Evolutionary conservation across 1,140 invertebrate genomes (phyloP).

Genomic region (Microplitis demolitor): DNA sequence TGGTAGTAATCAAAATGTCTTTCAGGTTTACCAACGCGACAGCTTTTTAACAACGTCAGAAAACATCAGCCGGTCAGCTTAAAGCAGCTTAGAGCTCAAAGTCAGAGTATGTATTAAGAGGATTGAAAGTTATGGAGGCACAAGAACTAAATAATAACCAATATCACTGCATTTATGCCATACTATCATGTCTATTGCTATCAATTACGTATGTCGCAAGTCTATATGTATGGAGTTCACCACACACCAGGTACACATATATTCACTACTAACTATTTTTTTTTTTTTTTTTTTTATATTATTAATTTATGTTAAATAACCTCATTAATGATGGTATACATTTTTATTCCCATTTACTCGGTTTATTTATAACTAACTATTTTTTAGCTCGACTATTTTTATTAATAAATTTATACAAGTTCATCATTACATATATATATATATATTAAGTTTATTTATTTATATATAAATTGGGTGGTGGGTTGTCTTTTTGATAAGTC

Average conservation of each 20-base stretch:
- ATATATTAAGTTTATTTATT: no score
- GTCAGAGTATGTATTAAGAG: no score
- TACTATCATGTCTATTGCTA: constrained; percentile 71
- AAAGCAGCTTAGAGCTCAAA: no score
- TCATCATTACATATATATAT: no score
- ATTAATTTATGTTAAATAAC: no score
- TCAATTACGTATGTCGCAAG: constrained; percentile 80
- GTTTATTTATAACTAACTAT: no score
- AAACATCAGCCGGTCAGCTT: neutral
- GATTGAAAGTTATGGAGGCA: neutral
- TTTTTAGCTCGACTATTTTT: no score
- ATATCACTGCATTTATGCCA: constrained; percentile 49
- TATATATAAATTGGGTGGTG: no score
- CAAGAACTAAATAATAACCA: constrained; percentile 36
- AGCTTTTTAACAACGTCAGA: neutral
- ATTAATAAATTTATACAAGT: no score
- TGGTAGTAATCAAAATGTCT: neutral
- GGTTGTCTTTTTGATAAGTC: no score
- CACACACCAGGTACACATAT: constrained; percentile 68
- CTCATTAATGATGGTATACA: no score
- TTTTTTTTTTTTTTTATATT: constrained; percentile 43
- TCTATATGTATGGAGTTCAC: constrained; percentile 81
- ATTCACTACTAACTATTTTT: neutral
- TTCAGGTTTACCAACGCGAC: constrained; percentile 4
- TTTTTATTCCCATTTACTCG: no score